Percentiles rank a stretch among this genome's conserved stretches.
phyloP scores from a whole-genome alignment of 2,888 invertebrate genomes.

The Cerastoderma edule region DNA sequence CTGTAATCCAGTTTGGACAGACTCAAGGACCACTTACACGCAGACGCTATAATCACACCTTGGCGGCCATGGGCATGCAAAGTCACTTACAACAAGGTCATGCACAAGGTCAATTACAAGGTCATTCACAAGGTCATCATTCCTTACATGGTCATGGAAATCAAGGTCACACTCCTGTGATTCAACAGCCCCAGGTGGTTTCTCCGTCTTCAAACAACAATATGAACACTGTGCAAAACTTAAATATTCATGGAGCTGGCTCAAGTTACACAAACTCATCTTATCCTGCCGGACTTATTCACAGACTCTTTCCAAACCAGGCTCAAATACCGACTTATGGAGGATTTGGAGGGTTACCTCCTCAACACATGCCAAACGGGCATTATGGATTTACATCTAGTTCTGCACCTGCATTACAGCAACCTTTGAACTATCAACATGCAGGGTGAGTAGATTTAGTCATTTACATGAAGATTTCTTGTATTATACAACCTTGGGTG shows the following conservation, averaged over 20 bases:
- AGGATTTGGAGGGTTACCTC: slow-evolving; percentile 7
- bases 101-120: too few species aligned
- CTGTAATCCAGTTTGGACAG: slow-evolving; percentile 25
- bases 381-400: neutral
- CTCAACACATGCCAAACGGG: neutral
- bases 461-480: too few species aligned
- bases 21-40: slow-evolving; percentile 41
- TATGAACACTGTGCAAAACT: neutral
- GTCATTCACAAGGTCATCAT: too few species aligned
- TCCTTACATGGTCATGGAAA: too few species aligned
- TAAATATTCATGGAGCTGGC: neutral
- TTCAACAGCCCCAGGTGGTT: neutral
- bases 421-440: neutral
- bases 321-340: neutral
- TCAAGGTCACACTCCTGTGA: too few species aligned
- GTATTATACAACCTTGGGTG: too few species aligned
- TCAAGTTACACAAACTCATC: neutral
- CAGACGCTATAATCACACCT: slow-evolving; percentile 26
- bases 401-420: neutral
- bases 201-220: neutral
- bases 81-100: slow-evolving; percentile 27
- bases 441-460: neutral
- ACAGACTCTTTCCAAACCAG: slow-evolving; percentile 7
- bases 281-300: neutral
- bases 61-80: slow-evolving; percentile 4